phyloP scores from a whole-genome alignment of 2,888 invertebrate genomes.

The Parnassius glacialis region DNA sequence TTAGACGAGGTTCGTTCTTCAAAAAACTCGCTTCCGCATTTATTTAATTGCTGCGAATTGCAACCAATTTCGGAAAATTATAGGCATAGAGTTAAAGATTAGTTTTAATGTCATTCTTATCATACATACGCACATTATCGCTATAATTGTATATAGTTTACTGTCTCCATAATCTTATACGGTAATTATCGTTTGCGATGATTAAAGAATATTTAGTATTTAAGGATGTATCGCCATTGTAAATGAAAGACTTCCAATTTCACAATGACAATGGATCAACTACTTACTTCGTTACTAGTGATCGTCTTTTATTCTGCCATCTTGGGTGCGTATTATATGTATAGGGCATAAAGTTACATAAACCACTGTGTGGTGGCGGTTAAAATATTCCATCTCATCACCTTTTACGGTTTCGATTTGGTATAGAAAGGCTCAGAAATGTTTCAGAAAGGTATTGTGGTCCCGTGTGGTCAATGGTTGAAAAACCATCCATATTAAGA shows the following conservation, averaged over 20 bases:
- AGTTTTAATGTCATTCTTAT: conserved; percentile 15
- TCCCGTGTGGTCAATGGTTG: too few relatives aligned
- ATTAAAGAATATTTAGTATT: conserved; percentile 9
- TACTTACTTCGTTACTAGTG: neutral
- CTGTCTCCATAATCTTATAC: too few relatives aligned
- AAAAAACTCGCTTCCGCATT: too few relatives aligned
- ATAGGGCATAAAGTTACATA: neutral
- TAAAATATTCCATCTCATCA: too few relatives aligned
- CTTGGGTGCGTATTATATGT: conserved; percentile 1
- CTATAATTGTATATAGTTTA: too few relatives aligned
- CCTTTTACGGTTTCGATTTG: too few relatives aligned
- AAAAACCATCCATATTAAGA: too few relatives aligned
- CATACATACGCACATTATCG: conserved; percentile 3
- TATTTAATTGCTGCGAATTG: neutral
- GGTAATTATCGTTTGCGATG: conserved; percentile 1
- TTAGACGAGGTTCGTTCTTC: too few relatives aligned
- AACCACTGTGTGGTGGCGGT: too few relatives aligned
- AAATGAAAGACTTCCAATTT: neutral
- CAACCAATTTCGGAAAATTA: conserved; percentile 9
- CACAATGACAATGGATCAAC: conserved; percentile 2
- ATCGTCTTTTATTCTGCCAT: neutral
- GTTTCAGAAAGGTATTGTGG: too few relatives aligned
- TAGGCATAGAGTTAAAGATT: conserved; percentile 7
- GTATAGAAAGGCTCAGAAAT: too few relatives aligned
- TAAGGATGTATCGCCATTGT: conserved; percentile 5